phyloP scores from a whole-genome alignment of 2,113 vertebrate genomes.

The Geococcyx californianus region DNA sequence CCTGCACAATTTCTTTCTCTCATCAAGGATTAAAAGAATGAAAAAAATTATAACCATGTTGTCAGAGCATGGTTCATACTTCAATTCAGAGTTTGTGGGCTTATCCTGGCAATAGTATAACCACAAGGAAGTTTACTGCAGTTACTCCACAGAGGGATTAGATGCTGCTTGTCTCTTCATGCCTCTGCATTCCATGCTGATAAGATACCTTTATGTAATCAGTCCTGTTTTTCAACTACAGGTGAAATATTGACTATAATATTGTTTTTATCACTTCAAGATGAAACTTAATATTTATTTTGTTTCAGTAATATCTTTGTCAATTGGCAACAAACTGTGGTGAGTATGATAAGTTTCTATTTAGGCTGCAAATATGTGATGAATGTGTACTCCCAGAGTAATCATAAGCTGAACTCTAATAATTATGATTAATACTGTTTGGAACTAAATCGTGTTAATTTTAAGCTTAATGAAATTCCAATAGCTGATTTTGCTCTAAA shows the following conservation, averaged over 20 bases:
- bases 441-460: slow-evolving; percentile 20
- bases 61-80: slow-evolving; percentile 58
- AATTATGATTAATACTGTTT: slow-evolving; percentile 38
- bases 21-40: slow-evolving; percentile 66
- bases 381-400: background rate
- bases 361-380: background rate
- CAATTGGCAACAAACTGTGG: slow-evolving; percentile 10
- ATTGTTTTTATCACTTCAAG: slow-evolving; percentile 4
- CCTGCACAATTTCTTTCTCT: slow-evolving; percentile 67
- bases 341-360: slow-evolving; percentile 5
- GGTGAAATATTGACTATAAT: slow-evolving; percentile 23
- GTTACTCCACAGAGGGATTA: background rate
- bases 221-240: slow-evolving; percentile 31
- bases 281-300: slow-evolving; percentile 15
- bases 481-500: background rate
- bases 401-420: background rate
- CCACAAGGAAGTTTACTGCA: background rate
- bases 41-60: slow-evolving; percentile 56
- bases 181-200: slow-evolving; percentile 18
- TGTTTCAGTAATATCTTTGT: slow-evolving; percentile 28
- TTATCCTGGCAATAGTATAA: slow-evolving; percentile 21
- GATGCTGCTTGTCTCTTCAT: slow-evolving; percentile 16
- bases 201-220: slow-evolving; percentile 9
- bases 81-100: slow-evolving; percentile 59
- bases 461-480: slow-evolving; percentile 25